Evolutionary conservation across 2,113 vertebrate species (phyloP).

Genomic region (Ammospiza nelsoni): DNA sequence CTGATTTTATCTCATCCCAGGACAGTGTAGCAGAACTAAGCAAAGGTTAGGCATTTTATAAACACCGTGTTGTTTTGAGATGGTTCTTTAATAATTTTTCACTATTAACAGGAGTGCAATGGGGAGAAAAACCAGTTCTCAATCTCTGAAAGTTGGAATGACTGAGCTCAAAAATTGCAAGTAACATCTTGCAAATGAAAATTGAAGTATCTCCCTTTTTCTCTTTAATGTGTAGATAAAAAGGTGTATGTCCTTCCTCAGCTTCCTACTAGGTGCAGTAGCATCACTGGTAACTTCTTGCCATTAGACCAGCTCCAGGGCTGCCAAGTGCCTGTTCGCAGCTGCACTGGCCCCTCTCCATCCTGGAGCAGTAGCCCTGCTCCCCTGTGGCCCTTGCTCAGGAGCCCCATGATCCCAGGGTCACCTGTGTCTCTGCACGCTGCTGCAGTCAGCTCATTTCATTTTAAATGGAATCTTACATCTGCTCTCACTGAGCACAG

Average conservation of each 20-base stretch:
- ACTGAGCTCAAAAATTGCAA: background rate
- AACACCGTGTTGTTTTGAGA: background rate
- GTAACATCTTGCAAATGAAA: background rate
- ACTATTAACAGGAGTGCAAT: background rate
- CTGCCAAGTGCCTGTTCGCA: background rate
- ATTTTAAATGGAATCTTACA: background rate
- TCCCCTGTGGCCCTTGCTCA: background rate
- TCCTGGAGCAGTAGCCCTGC: background rate
- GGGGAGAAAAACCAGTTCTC: background rate
- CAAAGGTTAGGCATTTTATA: background rate
- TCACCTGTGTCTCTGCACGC: background rate
- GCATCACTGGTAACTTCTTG: background rate
- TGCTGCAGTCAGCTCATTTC: background rate
- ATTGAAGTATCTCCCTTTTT: background rate
- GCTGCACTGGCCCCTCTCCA: background rate
- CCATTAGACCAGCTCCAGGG: background rate
- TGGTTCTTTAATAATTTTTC: background rate
- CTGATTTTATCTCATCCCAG: background rate
- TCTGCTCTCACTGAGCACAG: background rate
- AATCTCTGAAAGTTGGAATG: background rate
- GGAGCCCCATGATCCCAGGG: fast-evolving
- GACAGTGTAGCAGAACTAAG: background rate
- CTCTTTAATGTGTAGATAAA: background rate
- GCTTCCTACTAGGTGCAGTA: background rate
- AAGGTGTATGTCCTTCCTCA: background rate